Evolutionary conservation across 2,113 vertebrate species (phyloP).

Genomic region (Zootoca vivipara): DNA sequence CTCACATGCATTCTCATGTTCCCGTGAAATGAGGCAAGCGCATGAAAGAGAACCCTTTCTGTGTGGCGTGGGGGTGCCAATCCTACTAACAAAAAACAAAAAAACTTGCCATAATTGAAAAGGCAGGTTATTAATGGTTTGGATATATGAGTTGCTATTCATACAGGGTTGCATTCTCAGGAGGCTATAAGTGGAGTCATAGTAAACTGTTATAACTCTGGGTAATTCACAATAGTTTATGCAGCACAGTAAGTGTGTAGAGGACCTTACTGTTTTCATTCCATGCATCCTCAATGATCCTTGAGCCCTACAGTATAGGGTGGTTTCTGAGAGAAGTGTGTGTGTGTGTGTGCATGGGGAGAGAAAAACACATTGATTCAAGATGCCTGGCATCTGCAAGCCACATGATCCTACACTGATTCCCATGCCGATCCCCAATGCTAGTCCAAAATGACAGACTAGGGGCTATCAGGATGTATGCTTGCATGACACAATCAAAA

Average conservation of each 20-base stretch:
- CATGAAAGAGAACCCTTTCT: conserved; percentile 6
- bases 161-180: not conserved
- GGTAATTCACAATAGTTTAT: not conserved
- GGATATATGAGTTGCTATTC: not conserved
- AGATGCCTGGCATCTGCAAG: not conserved
- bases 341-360: no score
- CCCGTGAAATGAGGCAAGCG: not conserved
- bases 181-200: not conserved
- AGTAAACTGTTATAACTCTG: not conserved
- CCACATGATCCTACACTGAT: not conserved
- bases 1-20: not conserved
- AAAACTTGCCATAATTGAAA: not conserved
- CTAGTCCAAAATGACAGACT: not conserved
- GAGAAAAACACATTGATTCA: not conserved
- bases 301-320: not conserved
- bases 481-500: not conserved
- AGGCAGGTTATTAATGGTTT: not conserved
- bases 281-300: not conserved
- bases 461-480: not conserved
- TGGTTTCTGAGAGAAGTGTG: not conserved
- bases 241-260: not conserved
- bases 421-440: not conserved
- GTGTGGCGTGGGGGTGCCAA: no score
- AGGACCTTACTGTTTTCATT: not conserved
- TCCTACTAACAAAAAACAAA: not conserved